phyloP scores from a whole-genome alignment of 2,888 invertebrate genomes.

The Xanthorhoe spadicearia region DNA sequence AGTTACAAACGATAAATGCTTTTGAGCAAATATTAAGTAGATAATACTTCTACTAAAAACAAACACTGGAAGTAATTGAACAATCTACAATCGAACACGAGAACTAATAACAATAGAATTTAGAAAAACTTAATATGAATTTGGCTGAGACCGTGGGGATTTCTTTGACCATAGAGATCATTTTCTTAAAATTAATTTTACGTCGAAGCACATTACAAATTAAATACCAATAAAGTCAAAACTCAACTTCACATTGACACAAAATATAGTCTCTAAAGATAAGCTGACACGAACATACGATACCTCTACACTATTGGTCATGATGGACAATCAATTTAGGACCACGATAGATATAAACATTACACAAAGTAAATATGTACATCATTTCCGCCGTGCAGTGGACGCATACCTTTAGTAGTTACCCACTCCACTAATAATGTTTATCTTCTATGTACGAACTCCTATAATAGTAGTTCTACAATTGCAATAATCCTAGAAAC shows the following conservation, averaged over 20 bases:
- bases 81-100: conserved; percentile 19
- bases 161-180: conserved; percentile 41
- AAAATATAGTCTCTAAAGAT: too few relatives aligned
- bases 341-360: too few relatives aligned
- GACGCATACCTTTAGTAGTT: not conserved
- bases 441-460: not conserved
- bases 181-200: conserved; percentile 27
- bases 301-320: too few relatives aligned
- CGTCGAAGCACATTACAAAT: not conserved
- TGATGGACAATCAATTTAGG: too few relatives aligned
- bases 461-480: not conserved
- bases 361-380: not conserved
- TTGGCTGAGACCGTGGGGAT: conserved; percentile 42
- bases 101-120: conserved; percentile 35
- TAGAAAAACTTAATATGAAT: conserved; percentile 45
- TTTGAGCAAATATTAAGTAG: conserved; percentile 51
- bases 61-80: conserved; percentile 22
- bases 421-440: not conserved
- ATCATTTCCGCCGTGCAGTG: not conserved
- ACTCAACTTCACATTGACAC: too few relatives aligned
- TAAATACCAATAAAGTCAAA: not conserved
- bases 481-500: conserved; percentile 2
- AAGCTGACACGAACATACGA: too few relatives aligned
- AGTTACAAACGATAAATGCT: conserved; percentile 41
- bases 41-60: conserved; percentile 22